Conservation (phyloP, 2,888 invertebrate genomes). For the Netelia fuscicornis region DNA sequence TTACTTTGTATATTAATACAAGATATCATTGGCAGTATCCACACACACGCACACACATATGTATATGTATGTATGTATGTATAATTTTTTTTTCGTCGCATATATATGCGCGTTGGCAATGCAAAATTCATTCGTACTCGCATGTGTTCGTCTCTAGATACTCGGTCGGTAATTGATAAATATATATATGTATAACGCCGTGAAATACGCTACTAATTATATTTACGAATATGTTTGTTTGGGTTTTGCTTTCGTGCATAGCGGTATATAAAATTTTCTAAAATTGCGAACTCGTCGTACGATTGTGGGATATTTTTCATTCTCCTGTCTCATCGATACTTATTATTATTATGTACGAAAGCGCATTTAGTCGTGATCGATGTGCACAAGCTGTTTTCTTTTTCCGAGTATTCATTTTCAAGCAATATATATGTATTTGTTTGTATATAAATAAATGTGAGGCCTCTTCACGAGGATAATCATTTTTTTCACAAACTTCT, state of each 20-base stretch:
- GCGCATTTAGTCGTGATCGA: conserved; percentile 37
- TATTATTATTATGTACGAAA: conserved; percentile 22
- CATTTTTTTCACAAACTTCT: too few relatives aligned
- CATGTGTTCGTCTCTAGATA: conserved; percentile 24
- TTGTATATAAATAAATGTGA: neutral
- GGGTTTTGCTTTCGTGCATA: conserved; percentile 16
- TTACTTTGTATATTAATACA: conserved; percentile 60
- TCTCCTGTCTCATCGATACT: neutral
- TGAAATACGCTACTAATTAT: conserved; percentile 32
- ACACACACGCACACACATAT: conserved; percentile 1
- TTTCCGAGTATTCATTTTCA: neutral
- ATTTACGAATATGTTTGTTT: conserved; percentile 13
- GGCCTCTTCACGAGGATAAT: too few relatives aligned
- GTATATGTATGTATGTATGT: conserved; percentile 1
- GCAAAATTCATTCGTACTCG: conserved; percentile 50
- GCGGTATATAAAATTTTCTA: conserved; percentile 26
- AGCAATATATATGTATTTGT: conserved; percentile 43
- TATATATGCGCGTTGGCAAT: conserved; percentile 36
- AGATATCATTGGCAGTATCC: conserved; percentile 73
- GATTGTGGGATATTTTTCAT: conserved; percentile 11
- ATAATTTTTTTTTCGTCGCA: conserved; percentile 35
- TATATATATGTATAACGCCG: conserved; percentile 16
- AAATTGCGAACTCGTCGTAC: conserved; percentile 16
- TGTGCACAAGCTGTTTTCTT: conserved; percentile 3
- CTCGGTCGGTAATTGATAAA: conserved; percentile 33